These are phyloP conservation scores for Glossosoma conforme DNA, from an alignment of 1,140 invertebrate genomes.

Conservation along the genomic window DNA sequence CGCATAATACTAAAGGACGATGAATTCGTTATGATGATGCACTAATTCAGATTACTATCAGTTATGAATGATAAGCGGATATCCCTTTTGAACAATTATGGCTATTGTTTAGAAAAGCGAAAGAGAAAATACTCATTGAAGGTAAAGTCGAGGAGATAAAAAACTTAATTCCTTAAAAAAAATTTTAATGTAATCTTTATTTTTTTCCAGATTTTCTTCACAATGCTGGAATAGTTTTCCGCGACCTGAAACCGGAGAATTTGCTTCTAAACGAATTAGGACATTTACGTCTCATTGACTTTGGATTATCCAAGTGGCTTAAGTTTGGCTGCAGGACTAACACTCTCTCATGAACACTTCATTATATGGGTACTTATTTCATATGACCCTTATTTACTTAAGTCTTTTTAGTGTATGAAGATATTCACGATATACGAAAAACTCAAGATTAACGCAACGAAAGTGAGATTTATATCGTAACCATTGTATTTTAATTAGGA, in stretches of 20 bases:
- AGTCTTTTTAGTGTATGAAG: neutral
- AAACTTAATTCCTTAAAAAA: slow-evolving; percentile 9
- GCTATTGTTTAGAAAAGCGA: too few species aligned
- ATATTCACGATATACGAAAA: too few species aligned
- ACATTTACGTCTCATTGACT: slow-evolving; percentile 82
- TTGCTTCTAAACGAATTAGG: slow-evolving; percentile 75
- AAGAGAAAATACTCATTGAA: too few species aligned
- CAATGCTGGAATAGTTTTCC: slow-evolving; percentile 84
- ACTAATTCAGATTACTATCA: too few species aligned
- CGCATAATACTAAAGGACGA: slow-evolving; percentile 3
- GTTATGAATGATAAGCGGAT: too few species aligned
- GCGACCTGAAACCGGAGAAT: slow-evolving; percentile 89
- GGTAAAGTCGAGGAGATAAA: neutral
- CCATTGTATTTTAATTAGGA: too few species aligned
- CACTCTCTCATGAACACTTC: slow-evolving; percentile 86
- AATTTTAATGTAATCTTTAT: slow-evolving; percentile 36
- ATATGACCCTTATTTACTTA: slow-evolving; percentile 11
- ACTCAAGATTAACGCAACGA: too few species aligned
- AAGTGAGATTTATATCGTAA: too few species aligned
- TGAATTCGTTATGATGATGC: too few species aligned
- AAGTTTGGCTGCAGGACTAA: slow-evolving; percentile 65
- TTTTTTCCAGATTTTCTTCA: slow-evolving; percentile 76
- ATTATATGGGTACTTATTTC: slow-evolving; percentile 88
- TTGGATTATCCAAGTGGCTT: slow-evolving; percentile 91
- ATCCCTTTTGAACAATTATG: too few species aligned